Base-by-base conservation (phyloP, 2,888 invertebrate species). In the Ornithoptera alexandrae region DNA sequence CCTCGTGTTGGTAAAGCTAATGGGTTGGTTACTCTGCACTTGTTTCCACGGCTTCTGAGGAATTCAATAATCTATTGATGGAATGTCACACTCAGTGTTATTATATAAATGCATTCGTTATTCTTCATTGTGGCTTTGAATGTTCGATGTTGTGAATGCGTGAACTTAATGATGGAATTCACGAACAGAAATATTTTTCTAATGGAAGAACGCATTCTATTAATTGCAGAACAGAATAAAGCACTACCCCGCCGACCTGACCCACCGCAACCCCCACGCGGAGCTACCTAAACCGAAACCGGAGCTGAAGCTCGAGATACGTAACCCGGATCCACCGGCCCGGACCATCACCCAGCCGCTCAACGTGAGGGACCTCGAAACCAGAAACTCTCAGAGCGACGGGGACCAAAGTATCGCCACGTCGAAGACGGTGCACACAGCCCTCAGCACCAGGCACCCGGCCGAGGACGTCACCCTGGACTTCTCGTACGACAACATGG, bases 401-500 rank as follows among this genome's bases (percentile, higher is more conserved):
- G 90, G 86, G 82, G 94, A 93, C 69, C 92, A 92, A 70, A 94
- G 93, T 8, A 93, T 94, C 2, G 93, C 93, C 0, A 94, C 95
- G 0, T 92, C 94, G 10, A 93, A 93, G 67, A 96, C 96, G 0
- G 93, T 95, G 62, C 95, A 95, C 76, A 96, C 96, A 7, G 94
- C 95, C 0, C 90, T 96, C 0, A 95, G 95, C 74, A 94, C 94
- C 71, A 93, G 96, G 71, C 94, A 96, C 77, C 96, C 96, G 0
- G 96, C 96, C 22, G 96, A 97, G 82, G 96, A 96, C 74, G 94
- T 95, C 0, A 95, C 96, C 1, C 87, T 95, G 58, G 96, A 96
- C 77, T 96, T 96, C 77, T 95, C 96, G 0, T 96, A 96, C 80
- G 96, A 96, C 78, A 97, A 97, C 84, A 95, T 95, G 80, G 96